A percentile compares a stretch with the other conserved stretches of the same genome.
Evolutionary conservation across 2,113 vertebrate species (phyloP).

Genomic region (mouse (Mus musculus)): GRCm39 chr5:65431001-65431500

Average conservation of each 20-base stretch:
- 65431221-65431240: neutral
- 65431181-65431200: neutral
- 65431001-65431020: slow-evolving; percentile 8
- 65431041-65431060: neutral
- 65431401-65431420: slow-evolving; percentile 54
- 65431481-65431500: neutral
- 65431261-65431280: neutral
- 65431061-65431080: neutral
- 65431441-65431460: neutral
- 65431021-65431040: neutral
- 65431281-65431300: slow-evolving; percentile 88
- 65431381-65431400: slow-evolving; percentile 95
- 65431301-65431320: slow-evolving; percentile 95
- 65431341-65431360: slow-evolving; percentile 94
- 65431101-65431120: slow-evolving; percentile 38
- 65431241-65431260: neutral
- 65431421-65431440: neutral
- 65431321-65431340: slow-evolving; percentile 94
- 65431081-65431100: neutral
- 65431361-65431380: slow-evolving; percentile 97
- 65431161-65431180: neutral
- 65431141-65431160: neutral
- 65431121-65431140: slow-evolving; percentile 28
- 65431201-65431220: neutral
- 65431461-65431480: slow-evolving; percentile 12